Base-by-base conservation (phyloP, 1,140 invertebrate species). In the Anagrus nilaparvatae region DNA sequence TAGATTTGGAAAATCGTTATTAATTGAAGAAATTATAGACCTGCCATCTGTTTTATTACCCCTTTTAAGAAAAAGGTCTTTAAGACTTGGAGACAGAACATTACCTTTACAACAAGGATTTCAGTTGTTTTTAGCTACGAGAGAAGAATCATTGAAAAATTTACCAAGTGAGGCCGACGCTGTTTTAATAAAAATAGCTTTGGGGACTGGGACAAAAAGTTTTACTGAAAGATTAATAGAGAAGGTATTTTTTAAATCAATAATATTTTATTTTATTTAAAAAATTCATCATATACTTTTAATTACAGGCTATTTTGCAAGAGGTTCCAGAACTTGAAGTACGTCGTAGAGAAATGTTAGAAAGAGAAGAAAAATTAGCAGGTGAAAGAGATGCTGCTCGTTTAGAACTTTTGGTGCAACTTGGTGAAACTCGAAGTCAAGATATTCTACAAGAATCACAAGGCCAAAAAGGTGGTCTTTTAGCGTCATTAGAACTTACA, bases 401-500 rank as follows among this genome's bases (percentile, higher is more conserved):
- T 37, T 30, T 61, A 5, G 63, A 67, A 36, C 40, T 69, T 7
- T 36, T 69, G 20, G 53, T 53, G 14, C 63, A 66, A 44, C 42
- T 69, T 21, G 65, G 59, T 7, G 52, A 56, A 8, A 57, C 64
- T 0, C 58, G 58, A 8, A 63, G 65, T 21, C 65, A 67, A 36
- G 63, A 69, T 46, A 53, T 69, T 8, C 52, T 69, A 12, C 63
- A 66, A 25, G 66, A 65, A 31, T 50, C 61, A 5, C 54, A 61
- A 29, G 40, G 30, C 51, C 48, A 40, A 3, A 49, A 54, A 12
- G 54, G 55, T 13, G 54, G 56, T 46, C 69, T 99, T 0, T 65
- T 98, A n/a, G 76, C 75, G 19, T 96, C 91, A 0, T 67, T 99
- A 31, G 90, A 97, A 54, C 78, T 87, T 52, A 91, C 91, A 0